A percentile compares a stretch with the other conserved stretches of the same genome.
phyloP scores from a whole-genome alignment of 2,797 vertebrate species.

The Sebastolobus altivelis region DNA sequence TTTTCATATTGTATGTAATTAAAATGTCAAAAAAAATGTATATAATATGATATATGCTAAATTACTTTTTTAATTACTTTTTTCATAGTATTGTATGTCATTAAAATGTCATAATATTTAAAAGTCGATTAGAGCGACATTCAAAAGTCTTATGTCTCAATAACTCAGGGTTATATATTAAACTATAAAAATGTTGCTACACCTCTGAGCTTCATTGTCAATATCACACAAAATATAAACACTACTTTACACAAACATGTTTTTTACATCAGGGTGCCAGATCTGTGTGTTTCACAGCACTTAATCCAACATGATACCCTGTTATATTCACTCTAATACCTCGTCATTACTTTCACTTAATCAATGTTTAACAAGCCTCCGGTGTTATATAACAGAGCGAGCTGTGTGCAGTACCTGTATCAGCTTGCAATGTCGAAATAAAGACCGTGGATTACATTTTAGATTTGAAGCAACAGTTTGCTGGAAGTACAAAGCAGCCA shows the following conservation, averaged over 20 bases:
- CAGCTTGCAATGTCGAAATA: conserved; percentile 44
- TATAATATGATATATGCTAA: no score
- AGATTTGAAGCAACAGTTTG: conserved; percentile 24
- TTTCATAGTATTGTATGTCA: no score
- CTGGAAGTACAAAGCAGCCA: neutral
- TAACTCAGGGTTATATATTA: neutral
- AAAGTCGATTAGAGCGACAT: neutral
- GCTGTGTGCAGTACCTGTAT: conserved; percentile 16
- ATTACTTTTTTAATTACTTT: no score
- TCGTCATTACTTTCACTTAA: conserved; percentile 62
- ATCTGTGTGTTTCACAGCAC: neutral
- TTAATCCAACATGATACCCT: conserved; percentile 19
- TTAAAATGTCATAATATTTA: no score
- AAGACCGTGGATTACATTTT: conserved; percentile 45
- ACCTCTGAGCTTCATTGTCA: neutral
- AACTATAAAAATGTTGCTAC: neutral
- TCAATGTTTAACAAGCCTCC: conserved; percentile 76
- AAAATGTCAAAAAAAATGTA: no score
- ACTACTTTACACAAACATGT: neutral
- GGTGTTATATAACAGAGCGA: conserved; percentile 62
- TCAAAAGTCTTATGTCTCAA: neutral
- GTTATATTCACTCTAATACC: conserved; percentile 28
- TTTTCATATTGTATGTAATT: no score
- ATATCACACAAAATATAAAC: neutral
- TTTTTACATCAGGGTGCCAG: neutral